A percentile compares a stretch with the other conserved stretches of the same genome.
These are phyloP conservation scores for Drosophila robusta DNA, from an alignment of 2,888 invertebrate genomes.

Conservation along the genomic window DNA sequence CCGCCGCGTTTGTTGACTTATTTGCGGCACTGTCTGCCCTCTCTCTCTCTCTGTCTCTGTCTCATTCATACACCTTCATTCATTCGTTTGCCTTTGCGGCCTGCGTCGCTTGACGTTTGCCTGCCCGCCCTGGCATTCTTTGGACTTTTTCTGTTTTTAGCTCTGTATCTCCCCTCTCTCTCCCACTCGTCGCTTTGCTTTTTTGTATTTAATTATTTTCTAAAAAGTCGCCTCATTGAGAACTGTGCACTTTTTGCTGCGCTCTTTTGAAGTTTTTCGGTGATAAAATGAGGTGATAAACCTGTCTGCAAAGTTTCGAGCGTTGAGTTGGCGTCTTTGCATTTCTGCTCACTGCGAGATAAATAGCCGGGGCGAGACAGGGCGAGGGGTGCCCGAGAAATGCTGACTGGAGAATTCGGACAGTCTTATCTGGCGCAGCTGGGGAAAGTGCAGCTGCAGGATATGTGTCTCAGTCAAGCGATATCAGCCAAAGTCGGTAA, in stretches of 20 bases:
- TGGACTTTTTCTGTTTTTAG: constrained; percentile 14
- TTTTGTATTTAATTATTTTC: constrained; percentile 70
- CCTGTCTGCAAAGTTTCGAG: constrained; percentile 77
- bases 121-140: constrained; percentile 4
- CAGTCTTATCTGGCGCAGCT: constrained; percentile 46
- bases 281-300: constrained; percentile 79
- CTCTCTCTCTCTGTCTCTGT: not conserved
- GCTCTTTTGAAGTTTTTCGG: constrained; percentile 48
- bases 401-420: constrained; percentile 27
- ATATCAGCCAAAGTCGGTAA: constrained; percentile 21
- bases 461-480: constrained; percentile 35
- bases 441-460: constrained; percentile 16
- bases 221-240: constrained; percentile 55
- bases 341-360: constrained; percentile 33
- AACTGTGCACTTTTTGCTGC: constrained; percentile 50
- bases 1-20: constrained; percentile 71
- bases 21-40: constrained; percentile 48
- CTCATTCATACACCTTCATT: not conserved
- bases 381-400: not conserved
- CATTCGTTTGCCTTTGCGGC: constrained; percentile 31
- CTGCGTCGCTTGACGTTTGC: constrained; percentile 9
- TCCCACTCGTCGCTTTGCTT: not conserved
- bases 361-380: not conserved
- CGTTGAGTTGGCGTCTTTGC: constrained; percentile 65
- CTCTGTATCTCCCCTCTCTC: not conserved